These are phyloP conservation scores for Chironomus striatipennis DNA, from an alignment of 1,140 invertebrate genomes.

Conservation along the genomic window DNA sequence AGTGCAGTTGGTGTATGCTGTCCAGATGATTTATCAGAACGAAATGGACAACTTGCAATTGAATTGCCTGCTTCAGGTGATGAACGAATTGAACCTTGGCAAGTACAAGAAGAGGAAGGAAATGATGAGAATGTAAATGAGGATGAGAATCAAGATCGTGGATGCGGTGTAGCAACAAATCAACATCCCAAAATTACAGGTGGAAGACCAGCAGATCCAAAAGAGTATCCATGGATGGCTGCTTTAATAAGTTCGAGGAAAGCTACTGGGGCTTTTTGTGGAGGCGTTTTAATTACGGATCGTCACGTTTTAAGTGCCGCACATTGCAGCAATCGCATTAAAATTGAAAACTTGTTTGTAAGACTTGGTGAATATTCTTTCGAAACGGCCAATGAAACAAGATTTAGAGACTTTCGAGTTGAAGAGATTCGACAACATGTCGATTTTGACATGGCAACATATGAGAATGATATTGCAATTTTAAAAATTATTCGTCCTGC, in stretches of 20 bases:
- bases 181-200: slow-evolving; percentile 48
- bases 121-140: slow-evolving; percentile 26
- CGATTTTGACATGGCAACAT: slow-evolving; percentile 52
- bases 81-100: slow-evolving; percentile 25
- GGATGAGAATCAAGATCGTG: slow-evolving; percentile 36
- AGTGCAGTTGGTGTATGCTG: slow-evolving; percentile 39
- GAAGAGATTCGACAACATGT: slow-evolving; percentile 53
- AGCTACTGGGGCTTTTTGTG: slow-evolving; percentile 54
- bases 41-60: slow-evolving; percentile 32
- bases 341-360: slow-evolving; percentile 52
- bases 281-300: slow-evolving; percentile 69
- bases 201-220: slow-evolving; percentile 52
- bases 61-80: slow-evolving; percentile 24
- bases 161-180: slow-evolving; percentile 57
- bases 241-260: slow-evolving; percentile 50
- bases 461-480: slow-evolving; percentile 74
- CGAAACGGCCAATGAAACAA: slow-evolving; percentile 49
- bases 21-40: slow-evolving; percentile 31
- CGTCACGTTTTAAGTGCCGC: slow-evolving; percentile 70
- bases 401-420: slow-evolving; percentile 55
- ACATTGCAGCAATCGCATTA: slow-evolving; percentile 60
- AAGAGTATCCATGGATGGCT: slow-evolving; percentile 78
- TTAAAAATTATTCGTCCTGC: slow-evolving; percentile 58
- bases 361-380: slow-evolving; percentile 77
- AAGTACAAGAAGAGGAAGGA: slow-evolving; percentile 29